Conservation (phyloP, 2,113 vertebrate genomes). For the Cyanoramphus novaezelandiae region DNA sequence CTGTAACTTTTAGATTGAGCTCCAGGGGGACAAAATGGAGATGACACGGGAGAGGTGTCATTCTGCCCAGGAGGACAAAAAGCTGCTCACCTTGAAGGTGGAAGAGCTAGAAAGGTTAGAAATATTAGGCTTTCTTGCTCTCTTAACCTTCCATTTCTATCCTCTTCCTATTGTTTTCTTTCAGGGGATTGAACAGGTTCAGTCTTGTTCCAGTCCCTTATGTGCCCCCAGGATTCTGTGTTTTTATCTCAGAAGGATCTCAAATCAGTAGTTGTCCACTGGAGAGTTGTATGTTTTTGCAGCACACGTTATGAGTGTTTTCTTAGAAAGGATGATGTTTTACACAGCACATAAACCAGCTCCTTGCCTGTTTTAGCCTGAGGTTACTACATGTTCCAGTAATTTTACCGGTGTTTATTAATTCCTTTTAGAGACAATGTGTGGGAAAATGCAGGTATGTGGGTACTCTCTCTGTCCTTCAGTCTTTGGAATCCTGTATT, state of each 20-base stretch:
- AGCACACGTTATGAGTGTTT: not conserved
- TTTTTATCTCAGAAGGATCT: not conserved
- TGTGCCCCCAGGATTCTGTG: not conserved
- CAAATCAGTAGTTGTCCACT: not conserved
- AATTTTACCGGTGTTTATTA: not conserved
- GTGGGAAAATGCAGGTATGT: not conserved
- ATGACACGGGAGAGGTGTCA: slow-evolving; percentile 86
- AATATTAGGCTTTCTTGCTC: not conserved
- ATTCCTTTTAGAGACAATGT: not conserved
- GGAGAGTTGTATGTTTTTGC: not conserved
- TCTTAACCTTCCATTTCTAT: not conserved
- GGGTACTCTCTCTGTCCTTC: not conserved
- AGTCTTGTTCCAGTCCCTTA: not conserved
- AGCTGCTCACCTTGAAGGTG: slow-evolving; percentile 84
- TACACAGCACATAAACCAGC: not conserved
- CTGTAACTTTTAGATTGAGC: slow-evolving; percentile 86
- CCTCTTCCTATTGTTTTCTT: not conserved
- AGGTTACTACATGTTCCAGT: not conserved
- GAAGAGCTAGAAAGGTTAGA: slow-evolving; percentile 88
- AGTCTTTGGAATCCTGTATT: not conserved
- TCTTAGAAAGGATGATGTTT: not conserved
- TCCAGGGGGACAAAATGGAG: slow-evolving; percentile 87
- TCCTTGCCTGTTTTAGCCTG: not conserved
- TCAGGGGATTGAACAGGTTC: slow-evolving; percentile 1
- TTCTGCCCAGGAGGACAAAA: slow-evolving; percentile 87